Evolutionary conservation across 2,888 invertebrate genomes (phyloP), one percentile per base, ranked within the genome.

Genomic region (Arrhopalites spinosus): DNA sequence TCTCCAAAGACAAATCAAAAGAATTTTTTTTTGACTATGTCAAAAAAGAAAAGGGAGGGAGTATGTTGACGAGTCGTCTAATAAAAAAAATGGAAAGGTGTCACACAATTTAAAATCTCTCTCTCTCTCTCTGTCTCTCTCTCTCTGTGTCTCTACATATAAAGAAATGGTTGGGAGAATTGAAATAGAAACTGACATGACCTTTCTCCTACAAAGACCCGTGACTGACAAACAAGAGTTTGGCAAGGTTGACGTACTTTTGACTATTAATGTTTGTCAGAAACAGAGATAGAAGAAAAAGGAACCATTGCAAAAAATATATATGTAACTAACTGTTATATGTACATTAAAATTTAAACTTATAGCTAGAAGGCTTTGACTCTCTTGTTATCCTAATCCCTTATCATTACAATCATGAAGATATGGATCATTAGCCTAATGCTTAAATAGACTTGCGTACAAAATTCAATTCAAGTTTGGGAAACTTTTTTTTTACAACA

Each of bases 101-200:
- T 27, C 23, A 63, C 13, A 30, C 13, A 20, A 63, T 27, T n/a
- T 17, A 20, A 63, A 63, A 17, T 30, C 13, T 30, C 63, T 29
- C 15, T 29, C 17, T 15, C 3, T 63, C 36, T 30, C 13, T 61
- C 20, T 13, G n/a, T n/a, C n/a, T n/a, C n/a, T 5, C 56, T 5
- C 56, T n/a, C 11, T 56, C 20, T 13, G 7, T n/a, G n/a, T 56
- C 56, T 56, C 5, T n/a, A 5, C 17, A n/a, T 56, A n/a, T n/a
- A n/a, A n/a, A n/a, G n/a, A n/a, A n/a, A n/a, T n/a, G n/a, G n/a
- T n/a, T n/a, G n/a, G n/a, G 11, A 36, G n/a, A 53, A 56, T 66
- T 56, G 66, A 73, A 64, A 73, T 67, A 43, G 73, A 73, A 73
- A 73, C 63, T 73, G 73, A 73, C 73, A 67, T 66, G 73, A 73